Conservation (phyloP, 1,140 invertebrate species). For the Lethocerus indicus region DNA sequence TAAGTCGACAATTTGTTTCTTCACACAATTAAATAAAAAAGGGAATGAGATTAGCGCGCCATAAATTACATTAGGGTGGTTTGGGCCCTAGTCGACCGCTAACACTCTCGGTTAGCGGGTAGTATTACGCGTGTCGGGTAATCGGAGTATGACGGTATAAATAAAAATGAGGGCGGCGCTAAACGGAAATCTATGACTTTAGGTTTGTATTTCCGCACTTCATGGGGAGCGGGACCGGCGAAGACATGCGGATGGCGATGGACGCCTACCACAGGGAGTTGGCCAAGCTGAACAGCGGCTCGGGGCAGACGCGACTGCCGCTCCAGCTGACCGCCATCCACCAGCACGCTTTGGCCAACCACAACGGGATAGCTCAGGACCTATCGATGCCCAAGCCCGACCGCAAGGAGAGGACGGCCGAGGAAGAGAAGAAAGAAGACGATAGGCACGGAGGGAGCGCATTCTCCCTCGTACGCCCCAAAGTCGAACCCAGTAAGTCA, state of each 20-base stretch:
- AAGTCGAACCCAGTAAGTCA: slow-evolving; percentile 47
- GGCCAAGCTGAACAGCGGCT: slow-evolving; percentile 50
- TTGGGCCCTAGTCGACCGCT: no score
- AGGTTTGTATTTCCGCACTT: slow-evolving; percentile 67
- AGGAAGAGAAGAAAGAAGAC: slow-evolving; percentile 33
- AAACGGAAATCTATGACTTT: slow-evolving; percentile 8
- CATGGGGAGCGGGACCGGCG: slow-evolving; percentile 47
- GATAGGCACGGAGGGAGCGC: slow-evolving; percentile 67
- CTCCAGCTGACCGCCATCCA: slow-evolving; percentile 12
- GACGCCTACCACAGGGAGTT: slow-evolving; percentile 86
- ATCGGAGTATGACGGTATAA: no score
- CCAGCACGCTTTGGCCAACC: slow-evolving; percentile 26
- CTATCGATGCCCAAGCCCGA: slow-evolving; percentile 55
- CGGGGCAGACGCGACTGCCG: slow-evolving; percentile 1
- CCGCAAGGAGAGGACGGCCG: slow-evolving; percentile 34
- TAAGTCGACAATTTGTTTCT: no score
- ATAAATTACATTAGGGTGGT: no score
- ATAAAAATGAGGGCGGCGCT: background rate
- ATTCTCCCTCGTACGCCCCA: slow-evolving; percentile 66
- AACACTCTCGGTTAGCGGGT: no score
- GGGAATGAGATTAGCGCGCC: no score
- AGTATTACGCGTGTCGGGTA: no score
- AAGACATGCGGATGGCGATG: slow-evolving; percentile 73
- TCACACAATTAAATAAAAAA: no score
- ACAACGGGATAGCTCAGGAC: slow-evolving; percentile 59